Evolutionary conservation across 2,888 invertebrate species (phyloP), one percentile per base, ranked within the genome.

Genomic region (Lasioglossum calceatum): DNA sequence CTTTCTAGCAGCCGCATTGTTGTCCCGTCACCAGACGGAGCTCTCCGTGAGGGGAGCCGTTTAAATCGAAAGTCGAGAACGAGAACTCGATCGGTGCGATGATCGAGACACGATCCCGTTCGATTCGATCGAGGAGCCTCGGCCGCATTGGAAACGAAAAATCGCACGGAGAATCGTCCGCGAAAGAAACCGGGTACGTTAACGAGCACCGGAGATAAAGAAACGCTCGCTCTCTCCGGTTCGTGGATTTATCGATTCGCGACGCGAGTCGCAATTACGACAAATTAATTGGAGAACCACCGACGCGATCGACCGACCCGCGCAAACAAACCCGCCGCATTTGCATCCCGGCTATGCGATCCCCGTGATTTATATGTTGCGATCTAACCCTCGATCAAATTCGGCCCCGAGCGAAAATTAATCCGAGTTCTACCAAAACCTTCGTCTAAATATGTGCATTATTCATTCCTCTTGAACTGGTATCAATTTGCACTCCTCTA

Each of bases 1-100:
- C 83, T 84, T 86, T 90, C 90, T 91, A 86, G 88, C 90, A 84
- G 91, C 78, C 86, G 91, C 90, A 88, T 88, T 85, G 81, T 84
- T 81, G 81, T 78, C 81, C 75, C 70, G 82, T 80, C 79, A 79
- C 74, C 67, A 67, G 77, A 61, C 77, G 72, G 10, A 36, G 67
- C 70, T 70, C 77, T 70, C 10, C 10, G 23, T 8, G 3, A 54
- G 8, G 32, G 75, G 83, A 74, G 3, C 58, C 84, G 88, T 81
- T 81, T 84, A 54, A 87, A 87, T 87, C 88, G 67, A 84, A 72
- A 58, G 42, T 50, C 70, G 73, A 14, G 71, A 23, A 54, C 54
- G 54, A 54, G 54, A 54, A 54, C 54, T 54, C 54, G n/a, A n/a
- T 54, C 54, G 54, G 23, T n/a, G 23, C 77, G 67, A 64, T 50